A percentile compares a stretch with the other conserved stretches of the same genome.
Evolutionary conservation across 2,888 invertebrate genomes (phyloP).

Genomic region (Metallyticus violacea): DNA sequence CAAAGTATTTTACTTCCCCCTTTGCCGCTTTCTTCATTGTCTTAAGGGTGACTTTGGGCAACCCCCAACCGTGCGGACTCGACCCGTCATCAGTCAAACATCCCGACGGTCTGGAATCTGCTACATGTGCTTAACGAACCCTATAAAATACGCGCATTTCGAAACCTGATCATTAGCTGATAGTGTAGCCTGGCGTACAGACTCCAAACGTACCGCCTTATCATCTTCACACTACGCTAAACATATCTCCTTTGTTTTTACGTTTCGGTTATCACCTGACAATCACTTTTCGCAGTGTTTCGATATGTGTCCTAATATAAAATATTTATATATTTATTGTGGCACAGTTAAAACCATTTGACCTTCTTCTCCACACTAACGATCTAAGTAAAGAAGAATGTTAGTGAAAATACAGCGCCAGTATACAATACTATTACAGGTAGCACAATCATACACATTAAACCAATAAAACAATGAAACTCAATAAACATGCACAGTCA

Average conservation of each 20-base stretch:
- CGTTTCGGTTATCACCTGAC: neutral
- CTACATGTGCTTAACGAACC: neutral
- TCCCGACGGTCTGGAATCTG: neutral
- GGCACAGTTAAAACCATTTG: no score
- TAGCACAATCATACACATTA: no score
- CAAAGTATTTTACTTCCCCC: neutral
- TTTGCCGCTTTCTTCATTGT: neutral
- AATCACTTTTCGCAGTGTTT: neutral
- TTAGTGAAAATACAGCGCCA: no score
- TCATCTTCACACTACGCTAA: neutral
- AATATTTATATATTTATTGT: no score
- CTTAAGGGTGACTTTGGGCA: neutral
- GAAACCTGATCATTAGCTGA: neutral
- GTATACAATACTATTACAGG: no score
- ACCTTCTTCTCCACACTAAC: no score
- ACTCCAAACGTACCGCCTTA: neutral
- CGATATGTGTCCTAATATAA: no score
- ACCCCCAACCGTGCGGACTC: conserved; percentile 1
- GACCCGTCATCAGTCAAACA: neutral
- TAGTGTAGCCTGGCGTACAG: neutral
- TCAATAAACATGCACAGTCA: no score
- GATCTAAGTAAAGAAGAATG: no score
- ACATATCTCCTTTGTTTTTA: neutral
- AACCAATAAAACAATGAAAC: no score
- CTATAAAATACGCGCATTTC: neutral